Evolutionary conservation across 2,113 vertebrate species (phyloP), one percentile per base, ranked within the genome.

Genomic region (Plotosus lineatus): DNA sequence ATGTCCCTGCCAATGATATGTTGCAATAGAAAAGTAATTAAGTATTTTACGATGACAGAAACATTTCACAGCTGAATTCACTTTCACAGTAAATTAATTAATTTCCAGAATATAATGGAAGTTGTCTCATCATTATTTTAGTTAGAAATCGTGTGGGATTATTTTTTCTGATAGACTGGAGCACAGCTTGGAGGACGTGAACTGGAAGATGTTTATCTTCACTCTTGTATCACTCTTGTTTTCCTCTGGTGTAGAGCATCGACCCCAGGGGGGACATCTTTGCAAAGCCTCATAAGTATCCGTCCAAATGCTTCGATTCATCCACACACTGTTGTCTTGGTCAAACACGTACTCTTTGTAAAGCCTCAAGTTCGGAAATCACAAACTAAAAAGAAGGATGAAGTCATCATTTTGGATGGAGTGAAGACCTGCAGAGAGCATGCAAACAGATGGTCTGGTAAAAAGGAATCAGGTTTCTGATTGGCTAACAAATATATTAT

Each of bases 191-290:
- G n/a, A n/a, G n/a, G n/a, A n/a, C n/a, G 58, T 61, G 28, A 61
- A 17, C 28, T 3, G 38, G 74, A 77, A 48, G 26, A 4, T 17
- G 42, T 83, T 81, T 79, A 85, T 89, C 71, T 81, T 85, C 36
- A 77, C 69, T 78, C 75, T 85, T 85, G 82, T 68, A 77, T 89
- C 87, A 90, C n/a, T n/a, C n/a, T n/a, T 80, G 81, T 83, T 84
- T 86, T 84, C 82, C 83, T 74, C 58, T n/a, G 82, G 51, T 63
- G 50, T 77, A 55, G 78, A 82, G 72, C 79, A 84, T 81, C 51
- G 33, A 3, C 80, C 75, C 75, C 71, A n/a, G 74, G 71, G 77
- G 74, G 77, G 46, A 38, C n/a, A 36, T 23, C 11, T 78, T 56
- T 79, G 83, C 77, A 28, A 58, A 60, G 12, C 56, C 66, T 56